Conservation (phyloP, 2,888 invertebrate species). For the Lithophane semibrunnea region DNA sequence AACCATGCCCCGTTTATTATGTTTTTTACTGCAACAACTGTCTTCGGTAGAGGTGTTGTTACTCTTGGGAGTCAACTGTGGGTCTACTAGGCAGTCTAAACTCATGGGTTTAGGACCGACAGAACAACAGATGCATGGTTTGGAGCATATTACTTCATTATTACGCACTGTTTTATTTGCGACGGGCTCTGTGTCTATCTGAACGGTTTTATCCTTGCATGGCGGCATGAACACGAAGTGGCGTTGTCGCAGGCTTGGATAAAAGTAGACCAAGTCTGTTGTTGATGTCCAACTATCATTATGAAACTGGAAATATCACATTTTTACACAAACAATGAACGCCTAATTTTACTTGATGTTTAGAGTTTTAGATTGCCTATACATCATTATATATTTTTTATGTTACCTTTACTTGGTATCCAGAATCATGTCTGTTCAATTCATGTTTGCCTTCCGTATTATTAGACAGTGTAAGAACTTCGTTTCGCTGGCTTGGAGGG, state of each 20-base stretch:
- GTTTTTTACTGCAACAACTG: slow-evolving; percentile 25
- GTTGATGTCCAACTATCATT: slow-evolving; percentile 84
- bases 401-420: slow-evolving; percentile 60
- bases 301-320: slow-evolving; percentile 81
- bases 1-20: slow-evolving; percentile 25
- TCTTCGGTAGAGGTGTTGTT: slow-evolving; percentile 14
- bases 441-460: slow-evolving; percentile 34
- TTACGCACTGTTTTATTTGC: slow-evolving; percentile 55
- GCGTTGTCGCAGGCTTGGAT: slow-evolving; percentile 70
- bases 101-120: slow-evolving; percentile 40
- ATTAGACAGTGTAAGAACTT: slow-evolving; percentile 31
- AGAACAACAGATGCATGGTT: slow-evolving; percentile 70
- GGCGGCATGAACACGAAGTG: slow-evolving; percentile 58
- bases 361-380: not conserved
- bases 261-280: slow-evolving; percentile 84
- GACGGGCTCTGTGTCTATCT: slow-evolving; percentile 68
- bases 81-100: slow-evolving; percentile 54
- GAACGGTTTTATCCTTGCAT: slow-evolving; percentile 67
- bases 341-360: not conserved
- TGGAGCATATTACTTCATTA: slow-evolving; percentile 63
- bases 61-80: slow-evolving; percentile 16
- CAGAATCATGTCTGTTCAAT: slow-evolving; percentile 31
- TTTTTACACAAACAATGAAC: slow-evolving; percentile 24
- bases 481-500: slow-evolving; percentile 29
- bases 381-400: not conserved